Evolutionary conservation across 2,113 vertebrate genomes (phyloP).

Genomic region (Nesoenas mayeri): DNA sequence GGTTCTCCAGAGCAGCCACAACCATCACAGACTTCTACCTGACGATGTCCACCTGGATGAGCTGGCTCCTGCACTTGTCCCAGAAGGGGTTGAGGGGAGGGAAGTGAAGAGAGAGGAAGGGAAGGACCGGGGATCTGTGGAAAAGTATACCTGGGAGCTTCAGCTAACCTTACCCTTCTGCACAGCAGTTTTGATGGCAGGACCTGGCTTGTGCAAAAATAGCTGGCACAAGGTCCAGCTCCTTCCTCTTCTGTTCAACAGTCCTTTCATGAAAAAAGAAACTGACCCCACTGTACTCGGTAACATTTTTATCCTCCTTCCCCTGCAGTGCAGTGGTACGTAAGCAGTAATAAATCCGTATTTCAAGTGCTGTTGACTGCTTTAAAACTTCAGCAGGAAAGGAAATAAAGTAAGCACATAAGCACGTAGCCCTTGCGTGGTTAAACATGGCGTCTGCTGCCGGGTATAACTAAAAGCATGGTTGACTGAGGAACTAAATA

Average conservation of each 20-base stretch:
- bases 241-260: not conserved
- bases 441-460: not conserved
- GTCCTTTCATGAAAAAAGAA: conserved; percentile 9
- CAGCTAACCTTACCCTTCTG: not conserved
- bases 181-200: not conserved
- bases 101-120: not conserved
- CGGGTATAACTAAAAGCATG: not conserved
- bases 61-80: not conserved
- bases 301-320: conserved; percentile 23
- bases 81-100: not conserved
- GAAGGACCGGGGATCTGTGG: not conserved
- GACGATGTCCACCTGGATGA: not conserved
- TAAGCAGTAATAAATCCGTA: conserved; percentile 31
- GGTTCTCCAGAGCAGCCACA: not conserved
- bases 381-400: conserved; percentile 43
- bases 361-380: conserved; percentile 47
- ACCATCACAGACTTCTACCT: not conserved
- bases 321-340: not conserved
- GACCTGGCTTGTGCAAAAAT: not conserved
- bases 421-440: conserved; percentile 12
- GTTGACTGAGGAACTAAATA: conserved; percentile 40
- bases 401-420: conserved; percentile 52
- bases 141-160: not conserved
- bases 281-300: not conserved
- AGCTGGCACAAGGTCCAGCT: conserved; percentile 6